A percentile compares a stretch with the other conserved stretches of the same genome.
Evolutionary conservation across 2,888 invertebrate species (phyloP).

Genomic region (Cryptus viduatorius): DNA sequence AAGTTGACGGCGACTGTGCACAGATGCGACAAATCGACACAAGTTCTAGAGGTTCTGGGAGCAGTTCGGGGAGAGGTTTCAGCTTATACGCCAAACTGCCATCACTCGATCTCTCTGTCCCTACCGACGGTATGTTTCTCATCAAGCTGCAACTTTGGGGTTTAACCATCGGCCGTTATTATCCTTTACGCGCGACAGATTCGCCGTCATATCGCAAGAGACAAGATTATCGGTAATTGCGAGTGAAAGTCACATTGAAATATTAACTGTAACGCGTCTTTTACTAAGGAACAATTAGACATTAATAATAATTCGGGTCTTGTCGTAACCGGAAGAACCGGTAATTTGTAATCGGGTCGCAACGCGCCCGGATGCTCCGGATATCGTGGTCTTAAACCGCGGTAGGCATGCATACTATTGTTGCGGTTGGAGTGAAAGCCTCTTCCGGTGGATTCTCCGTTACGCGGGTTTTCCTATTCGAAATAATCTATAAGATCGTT

Average conservation of each 20-base stretch:
- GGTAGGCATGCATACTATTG: not conserved
- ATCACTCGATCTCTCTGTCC: conserved; percentile 37
- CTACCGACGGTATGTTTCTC: conserved; percentile 30
- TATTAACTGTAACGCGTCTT: not conserved
- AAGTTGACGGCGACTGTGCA: conserved; percentile 81
- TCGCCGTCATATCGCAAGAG: conserved; percentile 20
- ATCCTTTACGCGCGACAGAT: conserved; percentile 24
- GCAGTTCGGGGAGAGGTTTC: conserved; percentile 29
- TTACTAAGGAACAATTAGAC: no score
- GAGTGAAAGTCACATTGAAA: not conserved
- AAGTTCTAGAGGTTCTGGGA: conserved; percentile 80
- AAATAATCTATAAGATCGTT: conserved; percentile 6
- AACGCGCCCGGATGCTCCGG: conserved; percentile 11
- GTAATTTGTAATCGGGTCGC: not conserved
- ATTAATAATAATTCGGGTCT: no score
- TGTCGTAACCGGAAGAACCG: not conserved
- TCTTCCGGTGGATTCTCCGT: conserved; percentile 3
- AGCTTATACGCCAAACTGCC: conserved; percentile 58
- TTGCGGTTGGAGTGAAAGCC: not conserved
- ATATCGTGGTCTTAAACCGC: conserved; percentile 5
- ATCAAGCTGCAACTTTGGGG: conserved; percentile 62
- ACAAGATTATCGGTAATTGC: conserved; percentile 19
- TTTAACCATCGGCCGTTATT: conserved; percentile 57
- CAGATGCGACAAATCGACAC: conserved; percentile 85
- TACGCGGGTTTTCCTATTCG: no score